Conservation (phyloP, 1,140 invertebrate genomes). For the Oreohelix idahoensis region DNA sequence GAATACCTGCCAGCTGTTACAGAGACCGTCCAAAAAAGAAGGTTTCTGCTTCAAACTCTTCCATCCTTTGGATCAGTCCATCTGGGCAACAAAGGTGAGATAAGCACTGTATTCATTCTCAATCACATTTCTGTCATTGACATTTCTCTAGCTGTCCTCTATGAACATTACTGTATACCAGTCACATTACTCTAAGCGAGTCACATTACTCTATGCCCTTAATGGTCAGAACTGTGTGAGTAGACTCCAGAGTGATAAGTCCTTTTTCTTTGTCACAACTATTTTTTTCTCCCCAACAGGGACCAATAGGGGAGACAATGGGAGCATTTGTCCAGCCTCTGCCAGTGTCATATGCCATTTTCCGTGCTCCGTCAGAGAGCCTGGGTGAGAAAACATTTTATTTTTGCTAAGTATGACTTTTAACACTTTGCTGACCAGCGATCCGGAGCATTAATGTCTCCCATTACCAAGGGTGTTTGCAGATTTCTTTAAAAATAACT, state of each 20-base stretch:
- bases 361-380: slow-evolving; percentile 88
- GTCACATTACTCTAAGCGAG: no score
- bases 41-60: slow-evolving; percentile 98
- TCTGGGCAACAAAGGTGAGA: slow-evolving; percentile 85
- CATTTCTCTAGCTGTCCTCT: background rate
- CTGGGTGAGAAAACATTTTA: no score
- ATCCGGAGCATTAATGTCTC: no score
- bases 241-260: no score
- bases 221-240: no score
- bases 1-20: slow-evolving; percentile 94
- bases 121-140: background rate
- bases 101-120: no score
- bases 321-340: slow-evolving; percentile 92
- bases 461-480: no score
- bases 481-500: no score
- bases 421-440: no score
- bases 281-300: slow-evolving; percentile 74
- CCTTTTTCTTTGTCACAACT: no score
- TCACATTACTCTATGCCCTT: background rate
- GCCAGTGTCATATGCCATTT: slow-evolving; percentile 93
- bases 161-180: background rate
- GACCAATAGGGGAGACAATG: slow-evolving; percentile 92
- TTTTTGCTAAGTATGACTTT: no score
- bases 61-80: slow-evolving; percentile 93
- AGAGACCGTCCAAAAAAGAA: slow-evolving; percentile 95